Conservation (phyloP, 2,888 invertebrate species). For the Chaitophorus viminalis region DNA sequence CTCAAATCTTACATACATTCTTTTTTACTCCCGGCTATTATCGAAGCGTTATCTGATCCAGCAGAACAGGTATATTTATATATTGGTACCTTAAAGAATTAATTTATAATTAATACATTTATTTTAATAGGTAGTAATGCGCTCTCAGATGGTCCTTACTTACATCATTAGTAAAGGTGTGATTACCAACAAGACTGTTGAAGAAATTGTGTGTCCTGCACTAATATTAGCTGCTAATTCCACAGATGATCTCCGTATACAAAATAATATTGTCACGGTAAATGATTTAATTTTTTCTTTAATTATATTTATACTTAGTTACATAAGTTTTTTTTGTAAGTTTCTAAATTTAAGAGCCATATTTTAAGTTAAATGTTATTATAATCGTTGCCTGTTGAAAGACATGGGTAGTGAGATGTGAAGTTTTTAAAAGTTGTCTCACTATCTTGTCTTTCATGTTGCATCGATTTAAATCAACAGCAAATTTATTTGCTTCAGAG, state of each 20-base stretch:
- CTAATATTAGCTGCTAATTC: conserved; percentile 52
- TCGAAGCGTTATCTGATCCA: conserved; percentile 43
- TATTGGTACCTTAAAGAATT: not conserved
- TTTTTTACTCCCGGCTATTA: conserved; percentile 53
- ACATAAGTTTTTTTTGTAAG: not conserved
- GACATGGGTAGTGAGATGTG: conserved; percentile 99
- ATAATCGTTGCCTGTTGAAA: conserved; percentile 75
- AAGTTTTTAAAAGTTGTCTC: conserved; percentile 75
- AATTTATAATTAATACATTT: not conserved
- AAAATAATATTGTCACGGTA: conserved; percentile 60
- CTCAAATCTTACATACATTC: conserved; percentile 47
- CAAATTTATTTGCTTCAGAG: conserved; percentile 48
- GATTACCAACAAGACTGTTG: conserved; percentile 34
- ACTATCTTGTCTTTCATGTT: conserved; percentile 99
- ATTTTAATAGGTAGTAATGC: conserved; percentile 46
- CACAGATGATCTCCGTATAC: conserved; percentile 60
- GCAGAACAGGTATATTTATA: conserved; percentile 48
- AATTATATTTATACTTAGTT: not conserved
- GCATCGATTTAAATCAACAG: conserved; percentile 65
- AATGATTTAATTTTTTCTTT: conserved; percentile 30
- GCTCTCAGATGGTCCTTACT: conserved; percentile 57
- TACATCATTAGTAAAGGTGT: conserved; percentile 59
- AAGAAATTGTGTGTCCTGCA: conserved; percentile 56
- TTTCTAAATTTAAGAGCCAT: not conserved
- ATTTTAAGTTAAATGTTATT: conserved; percentile 6